Evolutionary conservation across 2,113 vertebrate species (phyloP), one percentile per base, ranked within the genome.

Genomic region (Psilopogon haemacephalus): DNA sequence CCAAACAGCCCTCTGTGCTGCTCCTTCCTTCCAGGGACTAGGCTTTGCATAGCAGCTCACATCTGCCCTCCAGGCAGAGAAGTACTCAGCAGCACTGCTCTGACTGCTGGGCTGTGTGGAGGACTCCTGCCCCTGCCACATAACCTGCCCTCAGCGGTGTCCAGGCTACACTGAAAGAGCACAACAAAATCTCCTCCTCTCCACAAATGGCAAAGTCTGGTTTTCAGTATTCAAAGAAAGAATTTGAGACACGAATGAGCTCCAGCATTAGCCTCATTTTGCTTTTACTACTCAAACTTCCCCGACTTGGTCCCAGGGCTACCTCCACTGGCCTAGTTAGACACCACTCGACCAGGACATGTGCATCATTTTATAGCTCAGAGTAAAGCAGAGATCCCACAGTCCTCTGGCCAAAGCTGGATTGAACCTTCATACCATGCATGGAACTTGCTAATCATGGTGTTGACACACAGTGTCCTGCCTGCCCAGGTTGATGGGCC

Each of bases 181-280:
- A 71, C 42, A 68, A 55, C 30, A 55, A 63, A 74, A 71, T 64
- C 46, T 79, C 26, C 8, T 8, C 13, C 46, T 58, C 75, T 21
- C 42, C 64, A 92, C 78, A 83, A 44, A 82, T 52, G 40, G 81
- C 26, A 46, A 82, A 85, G 67, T 65, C 56, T 74, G 56, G 8
- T 26, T 89, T 71, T 56, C 24, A 37, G 27, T 76, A 69, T 65
- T 69, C 73, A 69, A 76, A 73, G 68, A 74, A 81, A 83, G 37
- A 73, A 94, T 93, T 82, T 75, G 86, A 86, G 84, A 73, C 68
- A 38, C 38, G 3, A 8, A 52, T 38, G 63, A 91, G 9, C 9
- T 94, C 68, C 88, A 88, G 83, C 64, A 88, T 91, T 95, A 95
- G 79, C 88, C 85, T 91, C 64, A 77, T 95, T 95, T 93, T 89